Base-by-base conservation (phyloP, 2,113 vertebrate genomes). In the Phyllopteryx taeniolatus region DNA sequence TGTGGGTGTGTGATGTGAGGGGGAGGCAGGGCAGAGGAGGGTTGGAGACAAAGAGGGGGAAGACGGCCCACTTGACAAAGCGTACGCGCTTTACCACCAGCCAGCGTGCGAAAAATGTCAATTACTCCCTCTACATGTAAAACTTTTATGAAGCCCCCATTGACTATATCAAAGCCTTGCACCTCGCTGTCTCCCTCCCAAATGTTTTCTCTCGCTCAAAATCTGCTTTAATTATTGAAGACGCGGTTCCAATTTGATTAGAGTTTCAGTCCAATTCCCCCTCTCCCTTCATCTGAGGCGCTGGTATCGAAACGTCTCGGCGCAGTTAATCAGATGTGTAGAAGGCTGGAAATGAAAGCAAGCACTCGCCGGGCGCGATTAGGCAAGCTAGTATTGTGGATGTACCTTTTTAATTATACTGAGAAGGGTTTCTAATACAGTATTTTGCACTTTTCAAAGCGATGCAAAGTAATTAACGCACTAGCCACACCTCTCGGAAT, bases 131-230 rank as follows among this genome's bases (percentile, higher is more conserved):
- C 77, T 44, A 75, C 72, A 67, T 89, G 79, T 92, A 74, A 92
- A 92, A 91, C 70, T 90, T 92, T 91, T 78, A 92, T 92, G 88
- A 93, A 85, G 84, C 79, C 87, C 85, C 53, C 85, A 83, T 77
- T 68, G 83, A 73, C 86, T 79, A 77, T 85, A 89, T 91, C 87
- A 92, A 93, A 93, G 88, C 68, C 59, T 85, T 88, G 81, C 80
- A 82, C 88, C 84, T 79, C 85, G 74, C 20, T 61, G 53, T 70
- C 79, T 88, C 75, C 51, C 73, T 79, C 53, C 22, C 83, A 90
- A 84, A 83, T 87, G 74, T 89, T 91, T 90, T 91, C 82, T 89
- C 84, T 79, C 72, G 8, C 44, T 79, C 65, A 84, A 91, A 88
- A 90, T 88, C 79, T 75, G 65, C 73, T 86, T 91, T 83, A 90